phyloP scores from a whole-genome alignment of 2,797 vertebrate genomes.

The Odontamblyopus rebecca region DNA sequence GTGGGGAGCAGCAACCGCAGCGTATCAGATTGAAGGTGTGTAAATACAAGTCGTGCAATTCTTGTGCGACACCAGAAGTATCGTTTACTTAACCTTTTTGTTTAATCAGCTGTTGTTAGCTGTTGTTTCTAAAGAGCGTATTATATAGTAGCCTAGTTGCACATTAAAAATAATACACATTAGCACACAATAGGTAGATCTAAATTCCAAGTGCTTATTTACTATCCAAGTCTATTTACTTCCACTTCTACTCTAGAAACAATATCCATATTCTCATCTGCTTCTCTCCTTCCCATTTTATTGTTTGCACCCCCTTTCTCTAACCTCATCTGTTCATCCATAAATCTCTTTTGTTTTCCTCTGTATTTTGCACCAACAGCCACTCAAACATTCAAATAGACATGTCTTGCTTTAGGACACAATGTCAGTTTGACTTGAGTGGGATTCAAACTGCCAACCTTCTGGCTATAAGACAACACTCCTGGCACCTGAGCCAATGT shows the following conservation, averaged over 20 bases:
- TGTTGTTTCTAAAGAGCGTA: background rate
- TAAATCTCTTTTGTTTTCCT: background rate
- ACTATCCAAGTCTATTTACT: too few relatives aligned
- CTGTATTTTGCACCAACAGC: background rate
- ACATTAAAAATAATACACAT: background rate
- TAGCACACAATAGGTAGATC: too few relatives aligned
- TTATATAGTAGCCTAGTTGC: background rate
- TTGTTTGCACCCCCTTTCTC: background rate
- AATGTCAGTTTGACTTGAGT: background rate
- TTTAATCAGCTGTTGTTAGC: background rate
- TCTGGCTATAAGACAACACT: background rate
- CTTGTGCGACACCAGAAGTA: background rate
- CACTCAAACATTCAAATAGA: background rate
- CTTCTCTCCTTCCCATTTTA: background rate
- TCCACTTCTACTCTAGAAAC: background rate
- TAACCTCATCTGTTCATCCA: background rate
- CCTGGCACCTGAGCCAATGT: background rate
- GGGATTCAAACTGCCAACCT: background rate
- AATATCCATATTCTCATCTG: background rate
- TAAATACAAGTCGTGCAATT: conserved; percentile 9
- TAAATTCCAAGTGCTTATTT: too few relatives aligned
- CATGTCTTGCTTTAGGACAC: background rate
- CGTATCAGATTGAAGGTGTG: conserved; percentile 89
- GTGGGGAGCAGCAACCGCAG: conserved; percentile 83
- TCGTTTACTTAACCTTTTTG: background rate